Evolutionary conservation across 2,113 vertebrate genomes (phyloP), one percentile per base, ranked within the genome.

Genomic region (Eurystomus gularis): DNA sequence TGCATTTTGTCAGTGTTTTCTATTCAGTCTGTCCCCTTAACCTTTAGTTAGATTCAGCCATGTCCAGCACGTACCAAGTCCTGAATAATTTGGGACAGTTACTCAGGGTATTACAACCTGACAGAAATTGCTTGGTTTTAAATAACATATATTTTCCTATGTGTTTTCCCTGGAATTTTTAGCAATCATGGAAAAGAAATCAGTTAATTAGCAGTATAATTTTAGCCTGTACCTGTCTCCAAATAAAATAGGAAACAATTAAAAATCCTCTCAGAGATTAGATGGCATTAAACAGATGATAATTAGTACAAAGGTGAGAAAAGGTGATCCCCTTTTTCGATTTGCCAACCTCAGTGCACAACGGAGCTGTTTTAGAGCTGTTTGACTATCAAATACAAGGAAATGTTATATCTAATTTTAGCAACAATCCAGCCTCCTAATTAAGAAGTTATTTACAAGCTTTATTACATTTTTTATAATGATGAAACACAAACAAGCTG

Each of bases 241-340:
- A 78, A 86, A 91, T 83, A 78, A 91, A 91, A 81, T 8, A 52
- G 24, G 39, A 68, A 86, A 48, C 21, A 84, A 78, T 62, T 86
- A 31, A 76, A 88, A 86, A 33, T 26, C 33, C 44, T 94, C 37
- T 7, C 17, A 33, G 65, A 85, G 57, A 72, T 68, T 75, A 57
- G 52, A 54, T 54, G 60, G 24, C 39, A 54, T 94, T 88, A 88
- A 97, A 83, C 55, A 92, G 72, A 78, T 52, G 51, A 65, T 93
- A 94, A 95, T 94, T 84, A 84, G 77, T 51, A 52, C 39, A 62
- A 83, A 92, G 79, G 40, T 93, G 79, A 68, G 55, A 37, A 60
- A n/a, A 83, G 51, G 51, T 54, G 82, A 83, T 57, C 35, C 26
- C 11, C 3, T 66, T 82, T 73, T 57, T 81, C 52, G 55, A 12